These are phyloP conservation scores for Herminia tarsipennalis DNA, from an alignment of 2,888 invertebrate species.

Conservation along the genomic window DNA sequence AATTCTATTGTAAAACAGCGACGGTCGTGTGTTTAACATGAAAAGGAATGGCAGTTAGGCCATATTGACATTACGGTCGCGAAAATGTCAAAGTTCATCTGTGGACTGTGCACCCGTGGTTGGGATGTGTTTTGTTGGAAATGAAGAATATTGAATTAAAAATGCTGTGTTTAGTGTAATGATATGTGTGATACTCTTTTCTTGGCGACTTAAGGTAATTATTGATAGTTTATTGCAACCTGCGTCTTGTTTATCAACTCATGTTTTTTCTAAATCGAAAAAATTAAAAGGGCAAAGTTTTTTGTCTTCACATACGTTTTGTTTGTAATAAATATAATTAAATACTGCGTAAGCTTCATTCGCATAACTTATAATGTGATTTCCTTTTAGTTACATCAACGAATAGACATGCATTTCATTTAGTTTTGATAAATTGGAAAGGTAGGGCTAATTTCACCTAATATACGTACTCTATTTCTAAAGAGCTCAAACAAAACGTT, in stretches of 20 bases:
- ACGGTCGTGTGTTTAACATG: slow-evolving; percentile 32
- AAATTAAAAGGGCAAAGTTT: no score
- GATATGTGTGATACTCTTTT: slow-evolving; percentile 18
- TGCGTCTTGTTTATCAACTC: background rate
- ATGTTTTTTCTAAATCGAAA: no score
- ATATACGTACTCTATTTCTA: no score
- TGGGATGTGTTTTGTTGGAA: slow-evolving; percentile 46
- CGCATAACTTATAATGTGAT: no score
- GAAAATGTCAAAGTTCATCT: slow-evolving; percentile 83
- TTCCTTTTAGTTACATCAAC: no score
- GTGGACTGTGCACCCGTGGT: slow-evolving; percentile 38
- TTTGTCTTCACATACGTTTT: no score
- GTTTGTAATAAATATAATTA: no score
- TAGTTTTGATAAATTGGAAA: no score
- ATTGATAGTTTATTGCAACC: background rate
- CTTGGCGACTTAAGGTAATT: slow-evolving; percentile 30
- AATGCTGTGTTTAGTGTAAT: slow-evolving; percentile 29
- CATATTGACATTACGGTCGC: slow-evolving; percentile 59
- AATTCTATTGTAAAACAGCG: background rate
- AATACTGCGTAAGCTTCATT: no score
- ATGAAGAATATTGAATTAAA: slow-evolving; percentile 46
- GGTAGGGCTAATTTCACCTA: no score
- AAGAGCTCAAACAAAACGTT: no score
- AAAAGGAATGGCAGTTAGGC: slow-evolving; percentile 65
- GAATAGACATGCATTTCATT: no score